phyloP scores from a whole-genome alignment of 2,113 vertebrate genomes.

The Ictalurus furcatus region DNA sequence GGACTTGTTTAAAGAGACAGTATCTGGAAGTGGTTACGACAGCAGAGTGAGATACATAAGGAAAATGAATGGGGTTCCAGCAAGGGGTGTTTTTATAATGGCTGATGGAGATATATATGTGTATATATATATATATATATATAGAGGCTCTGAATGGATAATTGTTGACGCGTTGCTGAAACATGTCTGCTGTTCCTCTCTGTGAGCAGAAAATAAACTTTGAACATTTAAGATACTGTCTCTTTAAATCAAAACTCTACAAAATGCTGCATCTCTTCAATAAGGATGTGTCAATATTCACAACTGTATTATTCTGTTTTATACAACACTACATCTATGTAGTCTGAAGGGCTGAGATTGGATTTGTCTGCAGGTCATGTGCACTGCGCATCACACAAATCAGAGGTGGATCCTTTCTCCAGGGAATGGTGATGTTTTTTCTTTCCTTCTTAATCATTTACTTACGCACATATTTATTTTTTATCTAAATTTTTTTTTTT shows the following conservation, averaged over 20 bases:
- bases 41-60: neutral
- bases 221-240: slow-evolving; percentile 66
- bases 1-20: slow-evolving; percentile 92
- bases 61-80: neutral
- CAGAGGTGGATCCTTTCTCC: slow-evolving; percentile 68
- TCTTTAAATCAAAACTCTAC: slow-evolving; percentile 76
- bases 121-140: no score
- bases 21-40: slow-evolving; percentile 67
- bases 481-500: slow-evolving; percentile 34
- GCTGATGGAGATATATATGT: neutral
- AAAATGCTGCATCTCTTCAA: slow-evolving; percentile 84
- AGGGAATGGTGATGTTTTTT: slow-evolving; percentile 65
- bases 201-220: neutral
- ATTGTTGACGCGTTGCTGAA: slow-evolving; percentile 11
- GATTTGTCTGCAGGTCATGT: slow-evolving; percentile 78
- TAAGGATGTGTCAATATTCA: slow-evolving; percentile 95
- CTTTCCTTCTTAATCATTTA: neutral
- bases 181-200: neutral
- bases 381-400: slow-evolving; percentile 76
- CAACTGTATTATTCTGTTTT: slow-evolving; percentile 68
- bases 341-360: slow-evolving; percentile 84
- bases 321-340: slow-evolving; percentile 91
- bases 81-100: slow-evolving; percentile 17
- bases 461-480: neutral
- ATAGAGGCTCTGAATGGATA: neutral